Conservation (phyloP, 2,888 invertebrate genomes). For the Amphipyra berbera region DNA sequence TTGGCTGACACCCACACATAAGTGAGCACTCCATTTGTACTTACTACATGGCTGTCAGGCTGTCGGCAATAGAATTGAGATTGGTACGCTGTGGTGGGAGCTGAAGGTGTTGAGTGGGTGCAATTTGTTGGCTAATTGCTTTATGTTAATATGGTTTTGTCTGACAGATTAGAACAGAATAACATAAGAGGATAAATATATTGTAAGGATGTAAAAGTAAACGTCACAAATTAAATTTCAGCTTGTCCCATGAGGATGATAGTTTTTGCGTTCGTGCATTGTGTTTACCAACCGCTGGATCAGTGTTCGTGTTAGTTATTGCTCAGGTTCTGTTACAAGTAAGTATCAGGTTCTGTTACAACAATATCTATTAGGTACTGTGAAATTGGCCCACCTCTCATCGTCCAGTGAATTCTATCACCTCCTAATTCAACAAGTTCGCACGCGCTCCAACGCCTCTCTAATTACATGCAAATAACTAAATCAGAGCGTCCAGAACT, state of each 20-base stretch:
- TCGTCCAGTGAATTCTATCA: conserved; percentile 30
- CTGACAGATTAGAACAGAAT: conserved; percentile 1
- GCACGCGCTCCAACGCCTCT: conserved; percentile 35
- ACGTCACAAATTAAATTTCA: not conserved
- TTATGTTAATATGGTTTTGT: conserved; percentile 29
- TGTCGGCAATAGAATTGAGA: conserved; percentile 18
- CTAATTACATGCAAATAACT: conserved; percentile 50
- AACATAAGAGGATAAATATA: not conserved
- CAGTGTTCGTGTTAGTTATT: too few relatives aligned
- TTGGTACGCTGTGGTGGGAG: conserved; percentile 23
- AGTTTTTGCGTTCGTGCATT: not conserved
- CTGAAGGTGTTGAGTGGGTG: conserved; percentile 40
- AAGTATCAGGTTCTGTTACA: too few relatives aligned
- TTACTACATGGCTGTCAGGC: not conserved
- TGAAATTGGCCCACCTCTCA: conserved; percentile 3
- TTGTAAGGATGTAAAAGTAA: not conserved
- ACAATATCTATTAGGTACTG: conserved; percentile 16
- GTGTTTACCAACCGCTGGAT: too few relatives aligned
- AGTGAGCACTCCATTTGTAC: too few relatives aligned
- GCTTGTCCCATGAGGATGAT: not conserved
- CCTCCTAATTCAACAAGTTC: conserved; percentile 36
- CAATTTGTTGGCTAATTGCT: conserved; percentile 42
- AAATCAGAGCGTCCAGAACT: conserved; percentile 52
- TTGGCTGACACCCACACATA: too few relatives aligned
- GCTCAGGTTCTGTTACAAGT: too few relatives aligned